These are phyloP conservation scores for Parasteatoda tepidariorum DNA, from an alignment of 1,140 invertebrate genomes.

Conservation along the genomic window DNA sequence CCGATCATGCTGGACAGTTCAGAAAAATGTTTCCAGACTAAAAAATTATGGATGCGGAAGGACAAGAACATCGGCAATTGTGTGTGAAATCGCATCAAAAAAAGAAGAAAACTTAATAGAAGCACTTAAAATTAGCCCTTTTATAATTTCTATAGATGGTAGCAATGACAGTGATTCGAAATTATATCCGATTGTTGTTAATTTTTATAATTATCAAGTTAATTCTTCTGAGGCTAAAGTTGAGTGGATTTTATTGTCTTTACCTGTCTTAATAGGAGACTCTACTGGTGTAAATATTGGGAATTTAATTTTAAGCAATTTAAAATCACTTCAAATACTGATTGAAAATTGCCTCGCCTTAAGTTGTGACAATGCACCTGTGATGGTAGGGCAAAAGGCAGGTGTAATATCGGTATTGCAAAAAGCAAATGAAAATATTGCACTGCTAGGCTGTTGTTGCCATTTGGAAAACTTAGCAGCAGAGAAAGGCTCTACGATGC, in stretches of 20 bases:
- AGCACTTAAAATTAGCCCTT: too few relatives aligned
- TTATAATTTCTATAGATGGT: not conserved
- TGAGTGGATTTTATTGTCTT: not conserved
- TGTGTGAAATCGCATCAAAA: not conserved
- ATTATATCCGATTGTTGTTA: too few relatives aligned
- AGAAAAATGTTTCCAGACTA: not conserved
- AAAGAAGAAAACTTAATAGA: too few relatives aligned
- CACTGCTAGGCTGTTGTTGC: not conserved
- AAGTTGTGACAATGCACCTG: not conserved
- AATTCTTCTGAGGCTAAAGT: too few relatives aligned
- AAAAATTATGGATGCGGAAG: slow-evolving; percentile 2
- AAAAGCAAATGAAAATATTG: not conserved
- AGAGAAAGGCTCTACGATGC: not conserved
- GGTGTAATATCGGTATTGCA: not conserved
- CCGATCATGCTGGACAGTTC: too few relatives aligned
- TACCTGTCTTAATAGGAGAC: too few relatives aligned
- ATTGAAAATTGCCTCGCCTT: not conserved
- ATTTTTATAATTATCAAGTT: too few relatives aligned
- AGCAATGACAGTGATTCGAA: too few relatives aligned
- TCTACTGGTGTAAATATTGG: too few relatives aligned
- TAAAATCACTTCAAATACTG: not conserved
- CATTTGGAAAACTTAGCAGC: not conserved
- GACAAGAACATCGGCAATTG: not conserved
- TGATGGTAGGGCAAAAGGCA: not conserved
- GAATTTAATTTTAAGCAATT: not conserved